Evolutionary conservation across 2,797 vertebrate genomes (phyloP).

Genomic region (Silurus lanzhouensis): DNA sequence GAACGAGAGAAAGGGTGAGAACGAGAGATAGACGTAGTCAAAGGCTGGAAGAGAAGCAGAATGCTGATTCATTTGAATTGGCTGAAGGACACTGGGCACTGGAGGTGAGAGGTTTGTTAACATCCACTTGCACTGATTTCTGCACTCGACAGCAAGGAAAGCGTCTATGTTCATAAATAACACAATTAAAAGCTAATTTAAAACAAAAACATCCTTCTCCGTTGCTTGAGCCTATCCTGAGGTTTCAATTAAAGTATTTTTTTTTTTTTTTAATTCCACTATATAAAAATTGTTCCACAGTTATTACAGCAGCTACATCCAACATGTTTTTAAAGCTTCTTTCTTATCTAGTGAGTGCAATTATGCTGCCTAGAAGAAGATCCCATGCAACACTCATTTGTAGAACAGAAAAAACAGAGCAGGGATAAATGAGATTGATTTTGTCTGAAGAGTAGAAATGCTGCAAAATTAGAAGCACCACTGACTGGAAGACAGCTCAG

Average conservation of each 20-base stretch:
- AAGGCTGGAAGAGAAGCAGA: not conserved
- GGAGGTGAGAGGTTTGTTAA: constrained; percentile 15
- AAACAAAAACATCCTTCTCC: no score
- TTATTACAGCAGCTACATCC: not conserved
- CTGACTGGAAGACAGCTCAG: not conserved
- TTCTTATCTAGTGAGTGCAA: not conserved
- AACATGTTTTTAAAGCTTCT: not conserved
- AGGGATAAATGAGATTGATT: not conserved
- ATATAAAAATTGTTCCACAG: not conserved
- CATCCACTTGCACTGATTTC: not conserved
- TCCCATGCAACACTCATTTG: not conserved
- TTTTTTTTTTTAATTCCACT: not conserved
- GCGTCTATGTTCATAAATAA: not conserved
- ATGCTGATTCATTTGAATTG: not conserved
- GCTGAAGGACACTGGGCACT: not conserved
- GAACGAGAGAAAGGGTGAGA: constrained; percentile 1
- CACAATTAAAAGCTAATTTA: not conserved
- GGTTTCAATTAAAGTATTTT: not conserved
- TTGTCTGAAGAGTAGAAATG: constrained; percentile 8
- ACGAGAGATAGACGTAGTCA: not conserved
- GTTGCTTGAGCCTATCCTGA: not conserved
- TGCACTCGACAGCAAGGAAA: not conserved
- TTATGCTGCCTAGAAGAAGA: constrained; percentile 1
- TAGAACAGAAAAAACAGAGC: not conserved
- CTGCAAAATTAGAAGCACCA: not conserved